phyloP scores from a whole-genome alignment of 2,113 vertebrate species.

The Danio rerio region GRCz12tu NC_133182.1:9011001-9011500 shows the following conservation, averaged over 20 bases:
- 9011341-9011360: constrained; percentile 16
- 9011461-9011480: background rate
- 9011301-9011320: background rate
- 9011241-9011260: background rate
- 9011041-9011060: no score
- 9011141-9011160: no score
- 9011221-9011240: background rate
- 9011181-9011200: no score
- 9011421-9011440: background rate
- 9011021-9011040: no score
- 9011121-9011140: no score
- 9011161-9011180: no score
- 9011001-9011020: no score
- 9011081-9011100: no score
- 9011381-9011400: constrained; percentile 16
- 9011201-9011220: background rate
- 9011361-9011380: background rate
- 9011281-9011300: background rate
- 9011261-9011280: background rate
- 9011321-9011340: background rate
- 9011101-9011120: no score
- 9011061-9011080: no score
- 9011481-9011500: background rate
- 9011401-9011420: background rate
- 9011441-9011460: background rate